These are phyloP conservation scores for Apodemia mormo DNA, from an alignment of 2,888 invertebrate genomes.

Conservation along the genomic window DNA sequence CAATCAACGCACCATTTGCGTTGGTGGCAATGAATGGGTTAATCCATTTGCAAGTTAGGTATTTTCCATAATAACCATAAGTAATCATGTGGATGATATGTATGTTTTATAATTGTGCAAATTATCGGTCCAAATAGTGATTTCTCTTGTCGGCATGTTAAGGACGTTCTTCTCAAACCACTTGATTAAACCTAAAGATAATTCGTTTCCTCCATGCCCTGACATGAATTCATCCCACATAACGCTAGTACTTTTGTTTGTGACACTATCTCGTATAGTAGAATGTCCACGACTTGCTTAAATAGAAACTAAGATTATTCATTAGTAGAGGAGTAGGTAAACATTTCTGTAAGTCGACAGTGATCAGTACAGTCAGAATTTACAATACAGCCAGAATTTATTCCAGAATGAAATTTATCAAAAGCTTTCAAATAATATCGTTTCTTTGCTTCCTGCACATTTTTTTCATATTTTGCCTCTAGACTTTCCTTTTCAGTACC, in stretches of 20 bases:
- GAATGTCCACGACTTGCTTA: slow-evolving; percentile 16
- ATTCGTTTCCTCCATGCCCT: neutral
- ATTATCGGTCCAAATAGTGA: slow-evolving; percentile 15
- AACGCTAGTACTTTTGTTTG: neutral
- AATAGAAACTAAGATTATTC: slow-evolving; percentile 29
- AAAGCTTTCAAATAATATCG: too few species aligned
- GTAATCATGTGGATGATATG: neutral
- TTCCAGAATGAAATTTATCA: too few species aligned
- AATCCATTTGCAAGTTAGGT: neutral
- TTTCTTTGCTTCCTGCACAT: too few species aligned
- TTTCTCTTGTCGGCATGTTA: slow-evolving; percentile 4
- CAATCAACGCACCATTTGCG: slow-evolving; percentile 27
- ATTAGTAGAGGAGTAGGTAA: slow-evolving; percentile 28
- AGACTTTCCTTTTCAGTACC: too few species aligned
- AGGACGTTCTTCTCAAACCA: slow-evolving; percentile 23
- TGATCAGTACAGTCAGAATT: neutral
- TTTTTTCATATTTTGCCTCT: too few species aligned
- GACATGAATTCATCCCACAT: neutral
- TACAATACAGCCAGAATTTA: too few species aligned
- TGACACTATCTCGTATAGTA: neutral
- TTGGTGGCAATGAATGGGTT: slow-evolving; percentile 28
- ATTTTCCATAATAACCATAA: neutral
- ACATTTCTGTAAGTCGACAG: slow-evolving; percentile 31
- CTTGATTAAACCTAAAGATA: neutral
- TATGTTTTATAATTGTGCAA: slow-evolving; percentile 11